Evolutionary conservation across 2,888 invertebrate species (phyloP).

Genomic region (Yponomeuta plumbellus): DNA sequence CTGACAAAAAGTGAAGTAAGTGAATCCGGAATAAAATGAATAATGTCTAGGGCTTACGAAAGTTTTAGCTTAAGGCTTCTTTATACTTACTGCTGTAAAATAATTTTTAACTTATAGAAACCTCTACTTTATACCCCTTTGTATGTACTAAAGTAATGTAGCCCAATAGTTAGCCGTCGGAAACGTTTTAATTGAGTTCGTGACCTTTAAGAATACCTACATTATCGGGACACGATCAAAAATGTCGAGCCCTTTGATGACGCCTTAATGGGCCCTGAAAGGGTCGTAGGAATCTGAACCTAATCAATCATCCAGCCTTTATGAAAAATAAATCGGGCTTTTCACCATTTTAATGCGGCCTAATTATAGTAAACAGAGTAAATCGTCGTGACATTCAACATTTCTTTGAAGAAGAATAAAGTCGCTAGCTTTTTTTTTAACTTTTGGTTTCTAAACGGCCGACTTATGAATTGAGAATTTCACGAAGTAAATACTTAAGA

Average conservation of each 20-base stretch:
- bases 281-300: conserved; percentile 11
- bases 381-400: not conserved
- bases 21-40: too few relatives aligned
- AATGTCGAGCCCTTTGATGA: conserved; percentile 11
- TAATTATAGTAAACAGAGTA: not conserved
- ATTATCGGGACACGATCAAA: conserved; percentile 11
- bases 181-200: conserved; percentile 22
- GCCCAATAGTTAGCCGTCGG: not conserved
- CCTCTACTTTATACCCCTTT: too few relatives aligned
- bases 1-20: too few relatives aligned
- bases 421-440: not conserved
- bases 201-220: conserved; percentile 14
- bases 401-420: not conserved
- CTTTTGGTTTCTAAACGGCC: too few relatives aligned
- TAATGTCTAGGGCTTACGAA: too few relatives aligned
- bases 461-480: too few relatives aligned
- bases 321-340: not conserved
- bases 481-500: too few relatives aligned
- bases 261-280: conserved; percentile 5
- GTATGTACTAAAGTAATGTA: not conserved
- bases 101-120: too few relatives aligned
- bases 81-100: too few relatives aligned
- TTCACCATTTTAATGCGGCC: not conserved
- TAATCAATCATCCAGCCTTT: conserved; percentile 5
- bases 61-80: too few relatives aligned